Evolutionary conservation across 2,888 invertebrate species (phyloP).

Genomic region (Imbricaverruca yamaguchii): DNA sequence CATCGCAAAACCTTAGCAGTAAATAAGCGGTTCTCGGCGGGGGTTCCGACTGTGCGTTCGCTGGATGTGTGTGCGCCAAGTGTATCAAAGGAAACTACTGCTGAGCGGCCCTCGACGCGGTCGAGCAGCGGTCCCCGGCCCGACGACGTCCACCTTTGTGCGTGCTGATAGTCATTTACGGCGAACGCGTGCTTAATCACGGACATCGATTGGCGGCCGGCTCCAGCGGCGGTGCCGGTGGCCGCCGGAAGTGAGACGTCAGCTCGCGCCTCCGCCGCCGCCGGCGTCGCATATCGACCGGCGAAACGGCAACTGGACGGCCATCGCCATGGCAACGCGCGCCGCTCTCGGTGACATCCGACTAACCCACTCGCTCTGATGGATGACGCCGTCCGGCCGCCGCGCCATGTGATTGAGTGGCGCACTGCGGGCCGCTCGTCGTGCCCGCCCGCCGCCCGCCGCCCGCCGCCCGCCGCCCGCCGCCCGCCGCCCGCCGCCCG

Average conservation of each 20-base stretch:
- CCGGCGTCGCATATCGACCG: not conserved
- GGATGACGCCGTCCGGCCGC: not conserved
- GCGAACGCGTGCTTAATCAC: not conserved
- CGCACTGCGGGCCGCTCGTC: not conserved
- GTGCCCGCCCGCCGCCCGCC: not conserved
- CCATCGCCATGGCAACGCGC: constrained; percentile 1
- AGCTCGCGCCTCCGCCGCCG: not conserved
- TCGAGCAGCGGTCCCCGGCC: no score
- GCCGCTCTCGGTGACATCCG: not conserved
- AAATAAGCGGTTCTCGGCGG: no score
- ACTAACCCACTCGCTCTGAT: not conserved
- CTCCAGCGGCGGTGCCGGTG: not conserved
- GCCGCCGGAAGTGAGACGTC: no score
- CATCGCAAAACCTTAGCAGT: no score
- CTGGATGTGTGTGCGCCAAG: no score
- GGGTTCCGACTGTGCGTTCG: no score
- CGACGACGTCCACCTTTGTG: not conserved
- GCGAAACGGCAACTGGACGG: not conserved
- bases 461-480: not conserved
- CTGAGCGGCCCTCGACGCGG: no score
- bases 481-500: not conserved
- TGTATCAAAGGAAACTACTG: no score
- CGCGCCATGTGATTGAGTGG: not conserved
- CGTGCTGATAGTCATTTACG: not conserved
- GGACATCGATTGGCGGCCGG: not conserved